Evolutionary conservation across 2,113 vertebrate genomes (phyloP), one percentile per base, ranked within the genome.

Genomic region (Brachyhypopomus gauderio): DNA sequence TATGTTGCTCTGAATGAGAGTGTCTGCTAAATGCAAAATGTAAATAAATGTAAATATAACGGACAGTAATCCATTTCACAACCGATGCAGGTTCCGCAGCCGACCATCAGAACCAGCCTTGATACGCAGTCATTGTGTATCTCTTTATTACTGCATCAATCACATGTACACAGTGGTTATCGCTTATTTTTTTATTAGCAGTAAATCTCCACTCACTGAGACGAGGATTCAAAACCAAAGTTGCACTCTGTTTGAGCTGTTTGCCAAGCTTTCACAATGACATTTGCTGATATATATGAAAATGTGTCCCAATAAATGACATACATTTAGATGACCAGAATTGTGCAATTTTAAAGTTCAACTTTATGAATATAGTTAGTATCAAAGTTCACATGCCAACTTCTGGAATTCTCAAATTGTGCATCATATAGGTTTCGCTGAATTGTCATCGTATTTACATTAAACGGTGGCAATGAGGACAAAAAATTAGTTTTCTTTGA

Each of bases 181-280:
- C 11, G 45, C 23, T 60, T n/a, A 22, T 16, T 48, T 72, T 69
- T 71, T 85, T 79, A 85, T 77, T 85, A 82, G 77, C 76, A 85
- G 41, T 85, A 17, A 70, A 62, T 70, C 6, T 71, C 12, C n/a
- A 71, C 22, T 41, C 60, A 56, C 1, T 27, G 1, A 7, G 27
- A 72, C 19, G 36, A 41, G 9, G 62, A 67, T 58, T 64, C 59
- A 41, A 73, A 75, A 82, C 30, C 70, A 38, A 62, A 64, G 30
- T 41, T 72, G 70, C 58, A 56, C 77, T 62, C 36, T 45, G n/a
- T 63, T 71, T 73, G 27, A 25, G 3, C 41, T 30, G 25, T 79
- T 30, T 27, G 23, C 48, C 58, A 69, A 9, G 20, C 20, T 27
- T 52, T 73, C 2, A 19, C 60, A 56, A 56, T 72, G 64, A 80